phyloP scores from a whole-genome alignment of 2,888 invertebrate species.

The Brachyptera putata region DNA sequence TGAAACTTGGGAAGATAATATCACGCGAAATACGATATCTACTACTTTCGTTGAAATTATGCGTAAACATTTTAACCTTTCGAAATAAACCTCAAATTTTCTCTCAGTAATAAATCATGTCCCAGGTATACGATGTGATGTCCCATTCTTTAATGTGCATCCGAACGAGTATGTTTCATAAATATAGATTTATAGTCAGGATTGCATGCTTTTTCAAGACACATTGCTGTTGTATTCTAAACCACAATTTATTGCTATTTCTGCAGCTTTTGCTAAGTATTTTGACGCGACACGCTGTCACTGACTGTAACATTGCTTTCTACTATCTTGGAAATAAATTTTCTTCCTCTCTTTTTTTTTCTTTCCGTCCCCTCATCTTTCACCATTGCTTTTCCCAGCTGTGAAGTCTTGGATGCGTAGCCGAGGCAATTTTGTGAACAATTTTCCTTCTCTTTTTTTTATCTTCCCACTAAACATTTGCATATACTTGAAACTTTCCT shows the following conservation, averaged over 20 bases:
- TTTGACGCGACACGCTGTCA: conserved; percentile 12
- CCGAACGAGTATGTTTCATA: too few relatives aligned
- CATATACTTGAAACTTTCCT: conserved; percentile 7
- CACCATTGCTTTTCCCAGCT: conserved; percentile 24
- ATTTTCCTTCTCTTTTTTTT: conserved; percentile 16
- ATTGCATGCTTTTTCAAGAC: too few relatives aligned
- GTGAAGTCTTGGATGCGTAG: conserved; percentile 3
- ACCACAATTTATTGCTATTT: conserved; percentile 10
- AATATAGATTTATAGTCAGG: too few relatives aligned
- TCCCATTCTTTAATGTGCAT: too few relatives aligned
- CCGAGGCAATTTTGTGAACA: conserved; percentile 25
- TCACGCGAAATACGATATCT: too few relatives aligned
- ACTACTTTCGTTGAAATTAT: too few relatives aligned
- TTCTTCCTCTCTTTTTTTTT: conserved; percentile 10
- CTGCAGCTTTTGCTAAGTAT: not conserved
- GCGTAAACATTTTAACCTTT: too few relatives aligned
- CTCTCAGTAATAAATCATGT: too few relatives aligned
- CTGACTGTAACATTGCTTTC: conserved; percentile 13
- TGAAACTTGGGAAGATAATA: too few relatives aligned
- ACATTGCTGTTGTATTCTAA: too few relatives aligned
- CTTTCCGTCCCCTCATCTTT: conserved; percentile 20
- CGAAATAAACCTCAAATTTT: too few relatives aligned
- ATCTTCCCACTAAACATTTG: conserved; percentile 13
- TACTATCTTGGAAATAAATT: conserved; percentile 12
- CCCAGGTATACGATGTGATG: too few relatives aligned